phyloP scores from a whole-genome alignment of 2,113 vertebrate species.

The Cyprinodon tularosa region DNA sequence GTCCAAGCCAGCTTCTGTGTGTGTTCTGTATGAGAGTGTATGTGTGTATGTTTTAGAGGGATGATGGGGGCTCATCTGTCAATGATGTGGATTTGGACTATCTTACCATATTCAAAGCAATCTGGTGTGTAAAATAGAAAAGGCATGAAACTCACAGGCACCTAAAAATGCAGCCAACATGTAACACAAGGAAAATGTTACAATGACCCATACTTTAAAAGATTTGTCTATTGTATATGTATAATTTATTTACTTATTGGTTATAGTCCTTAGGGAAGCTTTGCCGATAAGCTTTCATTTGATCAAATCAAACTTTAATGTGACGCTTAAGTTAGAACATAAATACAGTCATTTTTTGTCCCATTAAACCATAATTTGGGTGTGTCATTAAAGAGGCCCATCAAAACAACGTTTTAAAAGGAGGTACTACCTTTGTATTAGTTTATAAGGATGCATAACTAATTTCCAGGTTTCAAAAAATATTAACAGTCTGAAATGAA shows the following conservation, averaged over 20 bases:
- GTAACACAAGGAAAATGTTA: slow-evolving; percentile 5
- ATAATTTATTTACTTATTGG: too few species aligned
- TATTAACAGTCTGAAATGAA: too few species aligned
- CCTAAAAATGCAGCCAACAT: not conserved
- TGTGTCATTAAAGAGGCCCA: not conserved
- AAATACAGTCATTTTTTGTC: too few species aligned
- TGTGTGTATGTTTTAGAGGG: slow-evolving; percentile 39
- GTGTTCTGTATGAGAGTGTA: slow-evolving; percentile 62
- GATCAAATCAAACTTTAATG: too few species aligned
- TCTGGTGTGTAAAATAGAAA: slow-evolving; percentile 36
- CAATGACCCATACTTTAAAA: not conserved
- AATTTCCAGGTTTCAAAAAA: too few species aligned
- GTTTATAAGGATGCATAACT: too few species aligned
- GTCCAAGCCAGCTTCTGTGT: slow-evolving; percentile 87
- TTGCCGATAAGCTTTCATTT: too few species aligned
- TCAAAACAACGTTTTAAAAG: not conserved
- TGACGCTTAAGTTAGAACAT: too few species aligned
- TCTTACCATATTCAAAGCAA: slow-evolving; percentile 75
- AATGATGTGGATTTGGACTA: slow-evolving; percentile 97
- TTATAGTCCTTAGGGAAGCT: too few species aligned
- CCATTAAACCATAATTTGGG: too few species aligned
- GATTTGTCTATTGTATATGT: too few species aligned
- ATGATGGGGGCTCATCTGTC: slow-evolving; percentile 98
- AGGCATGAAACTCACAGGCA: not conserved
- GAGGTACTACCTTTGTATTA: too few species aligned